These are phyloP conservation scores for Cecropterus lyciades DNA, from an alignment of 1,140 invertebrate species.

Conservation along the genomic window DNA sequence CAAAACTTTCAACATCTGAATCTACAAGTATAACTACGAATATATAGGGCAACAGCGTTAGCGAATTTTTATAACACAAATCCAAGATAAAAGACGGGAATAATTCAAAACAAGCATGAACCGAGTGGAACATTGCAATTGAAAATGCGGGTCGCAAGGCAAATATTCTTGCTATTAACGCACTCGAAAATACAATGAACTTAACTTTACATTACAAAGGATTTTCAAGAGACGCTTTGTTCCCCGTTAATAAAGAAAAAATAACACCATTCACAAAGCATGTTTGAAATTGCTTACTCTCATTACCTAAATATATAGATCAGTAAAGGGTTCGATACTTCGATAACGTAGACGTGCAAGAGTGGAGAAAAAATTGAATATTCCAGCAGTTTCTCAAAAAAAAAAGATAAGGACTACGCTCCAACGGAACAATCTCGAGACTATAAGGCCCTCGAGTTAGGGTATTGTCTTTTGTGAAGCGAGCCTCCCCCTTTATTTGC, in stretches of 20 bases:
- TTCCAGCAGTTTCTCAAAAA: constrained; percentile 16
- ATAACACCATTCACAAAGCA: constrained; percentile 7
- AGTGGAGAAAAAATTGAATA: constrained; percentile 18
- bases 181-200: constrained; percentile 27
- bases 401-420: constrained; percentile 30
- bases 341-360: constrained; percentile 20
- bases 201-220: constrained; percentile 21
- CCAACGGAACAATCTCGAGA: constrained; percentile 32
- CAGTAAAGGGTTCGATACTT: constrained; percentile 14
- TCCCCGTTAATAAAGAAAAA: constrained; percentile 1
- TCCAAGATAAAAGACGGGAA: not conserved
- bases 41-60: no score
- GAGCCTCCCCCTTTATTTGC: constrained; percentile 40
- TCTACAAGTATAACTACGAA: no score
- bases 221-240: constrained; percentile 6
- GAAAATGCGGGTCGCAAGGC: constrained; percentile 13
- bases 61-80: no score
- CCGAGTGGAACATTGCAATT: constrained; percentile 5
- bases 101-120: constrained; percentile 6
- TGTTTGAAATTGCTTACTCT: constrained; percentile 1
- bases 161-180: constrained; percentile 22
- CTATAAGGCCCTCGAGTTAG: constrained; percentile 27
- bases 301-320: constrained; percentile 1
- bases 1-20: no score
- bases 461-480: constrained; percentile 34